These are phyloP conservation scores for Ptilodon capucinus DNA, from an alignment of 2,888 invertebrate species.

Conservation along the genomic window DNA sequence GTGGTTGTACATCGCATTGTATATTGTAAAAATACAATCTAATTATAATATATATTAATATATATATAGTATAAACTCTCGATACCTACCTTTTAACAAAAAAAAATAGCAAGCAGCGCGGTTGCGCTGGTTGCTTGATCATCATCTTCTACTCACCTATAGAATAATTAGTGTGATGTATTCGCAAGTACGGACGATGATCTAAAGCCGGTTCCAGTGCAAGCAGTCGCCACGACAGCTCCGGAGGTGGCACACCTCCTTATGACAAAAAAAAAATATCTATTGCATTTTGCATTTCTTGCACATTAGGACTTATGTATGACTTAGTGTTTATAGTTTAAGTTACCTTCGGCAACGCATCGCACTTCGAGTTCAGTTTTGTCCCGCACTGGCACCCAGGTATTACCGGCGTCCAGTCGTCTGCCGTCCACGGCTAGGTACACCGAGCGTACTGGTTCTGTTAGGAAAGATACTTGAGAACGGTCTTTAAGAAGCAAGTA, in stretches of 20 bases:
- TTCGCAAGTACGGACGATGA: constrained; percentile 78
- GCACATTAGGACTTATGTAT: no score
- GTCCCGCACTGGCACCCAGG: constrained; percentile 93
- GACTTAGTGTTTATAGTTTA: neutral
- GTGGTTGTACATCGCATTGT: no score
- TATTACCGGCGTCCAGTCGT: constrained; percentile 92
- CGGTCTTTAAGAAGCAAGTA: neutral
- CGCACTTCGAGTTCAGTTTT: constrained; percentile 91
- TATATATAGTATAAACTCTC: no score
- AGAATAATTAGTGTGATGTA: constrained; percentile 78
- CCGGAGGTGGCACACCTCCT: constrained; percentile 85
- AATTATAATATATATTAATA: no score
- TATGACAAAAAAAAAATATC: neutral
- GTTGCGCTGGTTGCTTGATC: no score
- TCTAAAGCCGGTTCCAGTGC: constrained; percentile 80
- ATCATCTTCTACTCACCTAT: constrained; percentile 47
- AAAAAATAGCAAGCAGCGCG: no score
- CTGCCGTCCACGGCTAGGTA: constrained; percentile 94
- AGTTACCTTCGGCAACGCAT: constrained; percentile 91
- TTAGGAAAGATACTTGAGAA: neutral
- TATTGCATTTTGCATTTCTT: neutral
- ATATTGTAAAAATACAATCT: no score
- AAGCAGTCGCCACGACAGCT: constrained; percentile 80
- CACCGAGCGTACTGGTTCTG: constrained; percentile 92
- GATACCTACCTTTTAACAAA: no score